Percentiles rank a stretch among this genome's conserved stretches.
Evolutionary conservation across 2,888 invertebrate species (phyloP).

Genomic region (Orchesella flavescens): DNA sequence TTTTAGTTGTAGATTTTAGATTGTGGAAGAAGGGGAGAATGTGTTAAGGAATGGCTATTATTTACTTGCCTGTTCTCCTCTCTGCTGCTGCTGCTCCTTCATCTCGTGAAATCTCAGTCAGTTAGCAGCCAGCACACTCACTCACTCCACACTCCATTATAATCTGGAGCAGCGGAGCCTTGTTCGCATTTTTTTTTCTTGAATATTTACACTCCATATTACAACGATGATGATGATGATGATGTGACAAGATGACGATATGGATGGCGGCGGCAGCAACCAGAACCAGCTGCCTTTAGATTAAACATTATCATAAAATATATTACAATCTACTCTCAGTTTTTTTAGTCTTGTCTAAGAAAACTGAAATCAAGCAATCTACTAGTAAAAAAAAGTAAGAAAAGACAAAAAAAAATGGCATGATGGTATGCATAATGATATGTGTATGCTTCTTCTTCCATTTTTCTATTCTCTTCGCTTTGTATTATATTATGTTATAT

Average conservation of each 20-base stretch:
- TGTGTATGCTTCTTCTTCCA: too few species aligned
- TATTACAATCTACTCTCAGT: slow-evolving; percentile 8
- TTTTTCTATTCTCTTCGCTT: too few species aligned
- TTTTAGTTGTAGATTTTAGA: not conserved
- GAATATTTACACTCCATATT: not conserved
- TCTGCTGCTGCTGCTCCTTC: slow-evolving; percentile 23
- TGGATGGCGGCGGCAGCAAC: slow-evolving; percentile 12
- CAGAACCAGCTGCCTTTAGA: slow-evolving; percentile 30
- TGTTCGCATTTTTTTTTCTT: too few species aligned
- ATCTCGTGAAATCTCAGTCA: slow-evolving; percentile 17
- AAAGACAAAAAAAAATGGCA: too few species aligned
- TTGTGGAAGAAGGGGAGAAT: not conserved
- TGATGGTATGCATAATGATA: too few species aligned
- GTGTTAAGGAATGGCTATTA: not conserved
- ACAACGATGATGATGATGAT: not conserved
- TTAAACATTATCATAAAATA: slow-evolving; percentile 34
- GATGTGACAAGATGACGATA: slow-evolving; percentile 27
- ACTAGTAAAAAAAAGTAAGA: too few species aligned
- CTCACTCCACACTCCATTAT: slow-evolving; percentile 28
- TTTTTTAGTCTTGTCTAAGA: too few species aligned
- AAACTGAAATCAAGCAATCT: too few species aligned
- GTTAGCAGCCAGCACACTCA: not conserved
- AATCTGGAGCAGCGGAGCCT: not conserved
- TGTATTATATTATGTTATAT: too few species aligned
- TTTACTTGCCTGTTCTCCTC: not conserved